A percentile compares a stretch with the other conserved stretches of the same genome.
Evolutionary conservation across 2,113 vertebrate genomes (phyloP).

Genomic region (Danionella cerebrum): DNA sequence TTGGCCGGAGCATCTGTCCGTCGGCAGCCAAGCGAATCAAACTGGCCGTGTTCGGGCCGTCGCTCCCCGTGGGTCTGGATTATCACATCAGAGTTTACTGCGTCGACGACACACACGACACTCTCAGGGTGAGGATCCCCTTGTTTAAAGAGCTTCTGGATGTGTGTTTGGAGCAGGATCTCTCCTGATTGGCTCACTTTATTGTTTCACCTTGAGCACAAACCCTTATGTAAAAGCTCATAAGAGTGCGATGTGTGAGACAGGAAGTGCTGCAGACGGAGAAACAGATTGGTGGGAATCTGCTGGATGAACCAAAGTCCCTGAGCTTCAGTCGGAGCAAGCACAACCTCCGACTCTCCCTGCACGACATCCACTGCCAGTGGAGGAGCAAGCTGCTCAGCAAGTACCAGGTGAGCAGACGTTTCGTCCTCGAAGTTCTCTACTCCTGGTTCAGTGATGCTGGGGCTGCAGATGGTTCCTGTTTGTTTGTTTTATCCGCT

Average conservation of each 20-base stretch:
- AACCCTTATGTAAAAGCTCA: too few species aligned
- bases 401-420: conserved; percentile 85
- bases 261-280: conserved; percentile 95
- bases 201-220: too few species aligned
- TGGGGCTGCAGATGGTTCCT: too few species aligned
- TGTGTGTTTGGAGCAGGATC: too few species aligned
- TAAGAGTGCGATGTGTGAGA: too few species aligned
- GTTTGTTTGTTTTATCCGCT: too few species aligned
- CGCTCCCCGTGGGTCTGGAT: conserved; percentile 82
- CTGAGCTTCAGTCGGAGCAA: conserved; percentile 94
- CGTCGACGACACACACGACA: conserved; percentile 89
- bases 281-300: conserved; percentile 92
- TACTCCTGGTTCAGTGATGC: too few species aligned
- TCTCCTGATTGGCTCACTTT: too few species aligned
- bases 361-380: conserved; percentile 86
- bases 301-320: conserved; percentile 92
- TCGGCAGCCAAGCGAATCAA: conserved; percentile 89
- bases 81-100: conserved; percentile 94
- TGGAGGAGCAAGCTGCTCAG: conserved; percentile 96
- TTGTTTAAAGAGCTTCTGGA: too few species aligned
- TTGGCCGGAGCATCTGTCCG: conserved; percentile 85
- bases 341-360: conserved; percentile 90
- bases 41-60: conserved; percentile 87
- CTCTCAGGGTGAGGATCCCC: conserved; percentile 81
- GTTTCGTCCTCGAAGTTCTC: too few species aligned